A percentile compares a stretch with the other conserved stretches of the same genome.
Evolutionary conservation across 2,113 vertebrate species (phyloP).

Genomic region (Grammomys dolichurus): DNA sequence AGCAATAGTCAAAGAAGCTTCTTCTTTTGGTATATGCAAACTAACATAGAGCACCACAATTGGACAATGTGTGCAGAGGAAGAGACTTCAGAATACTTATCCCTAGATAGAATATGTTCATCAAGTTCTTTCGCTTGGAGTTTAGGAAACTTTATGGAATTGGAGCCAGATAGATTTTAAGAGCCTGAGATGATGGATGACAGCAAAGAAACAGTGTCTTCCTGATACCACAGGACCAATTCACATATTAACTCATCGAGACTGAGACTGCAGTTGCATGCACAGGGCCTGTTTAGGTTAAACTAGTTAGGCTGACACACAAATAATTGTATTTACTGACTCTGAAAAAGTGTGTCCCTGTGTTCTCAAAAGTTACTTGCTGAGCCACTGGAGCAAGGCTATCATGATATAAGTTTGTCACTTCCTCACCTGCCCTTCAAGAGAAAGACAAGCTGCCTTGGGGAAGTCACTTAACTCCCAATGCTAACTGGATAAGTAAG

Average conservation of each 20-base stretch:
- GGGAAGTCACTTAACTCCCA: no score
- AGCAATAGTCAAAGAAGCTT: neutral
- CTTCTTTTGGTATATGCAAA: neutral
- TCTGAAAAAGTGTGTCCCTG: no score
- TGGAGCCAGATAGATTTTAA: neutral
- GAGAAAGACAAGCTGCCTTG: no score
- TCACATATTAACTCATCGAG: neutral
- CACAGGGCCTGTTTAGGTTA: neutral
- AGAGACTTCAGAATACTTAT: neutral
- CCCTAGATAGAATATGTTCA: neutral
- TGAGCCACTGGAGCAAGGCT: no score
- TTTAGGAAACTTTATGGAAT: neutral
- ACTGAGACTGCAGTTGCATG: neutral
- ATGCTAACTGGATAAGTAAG: no score
- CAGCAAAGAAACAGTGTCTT: neutral
- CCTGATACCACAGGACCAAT: neutral
- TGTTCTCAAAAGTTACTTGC: no score
- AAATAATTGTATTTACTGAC: no score
- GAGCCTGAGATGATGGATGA: neutral
- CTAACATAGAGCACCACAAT: neutral
- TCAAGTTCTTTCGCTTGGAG: neutral
- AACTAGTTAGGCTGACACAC: no score
- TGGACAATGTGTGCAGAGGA: neutral
- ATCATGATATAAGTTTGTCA: no score
- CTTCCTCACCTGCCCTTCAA: no score